These are phyloP conservation scores for Hippocampus zosterae DNA, from an alignment of 2,113 vertebrate genomes.

Conservation along the genomic window DNA sequence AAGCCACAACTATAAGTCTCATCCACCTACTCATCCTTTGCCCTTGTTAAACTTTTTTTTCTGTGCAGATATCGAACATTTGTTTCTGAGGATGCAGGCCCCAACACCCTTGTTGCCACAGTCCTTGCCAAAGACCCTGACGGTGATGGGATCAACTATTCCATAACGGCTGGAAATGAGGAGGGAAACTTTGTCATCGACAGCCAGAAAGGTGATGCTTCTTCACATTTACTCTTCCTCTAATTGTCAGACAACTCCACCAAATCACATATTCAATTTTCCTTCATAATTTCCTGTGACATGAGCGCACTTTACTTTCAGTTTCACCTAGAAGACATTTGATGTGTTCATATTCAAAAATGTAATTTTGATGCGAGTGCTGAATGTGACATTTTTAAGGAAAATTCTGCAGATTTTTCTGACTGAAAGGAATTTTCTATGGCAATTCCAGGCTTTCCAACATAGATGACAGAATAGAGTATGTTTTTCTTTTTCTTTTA, in stretches of 20 bases:
- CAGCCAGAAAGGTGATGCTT: slow-evolving; percentile 80
- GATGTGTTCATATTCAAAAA: slow-evolving; percentile 44
- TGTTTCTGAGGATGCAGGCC: slow-evolving; percentile 86
- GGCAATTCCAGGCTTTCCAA: slow-evolving; percentile 29
- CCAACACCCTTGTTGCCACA: slow-evolving; percentile 83
- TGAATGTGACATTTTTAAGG: slow-evolving; percentile 27
- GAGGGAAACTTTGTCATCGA: slow-evolving; percentile 86
- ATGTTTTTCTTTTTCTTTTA: slow-evolving; percentile 71
- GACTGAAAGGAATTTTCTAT: slow-evolving; percentile 16
- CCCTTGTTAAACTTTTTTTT: slow-evolving; percentile 19
- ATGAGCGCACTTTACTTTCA: slow-evolving; percentile 37
- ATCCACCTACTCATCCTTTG: slow-evolving; percentile 33
- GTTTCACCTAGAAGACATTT: slow-evolving; percentile 40
- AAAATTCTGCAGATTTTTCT: slow-evolving; percentile 23
- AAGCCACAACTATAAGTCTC: slow-evolving; percentile 50
- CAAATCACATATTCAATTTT: slow-evolving; percentile 47
- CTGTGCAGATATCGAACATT: slow-evolving; percentile 82
- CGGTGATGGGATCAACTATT: slow-evolving; percentile 82
- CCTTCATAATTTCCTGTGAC: slow-evolving; percentile 22
- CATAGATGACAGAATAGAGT: slow-evolving; percentile 45
- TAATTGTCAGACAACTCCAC: slow-evolving; percentile 52
- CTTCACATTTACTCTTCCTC: slow-evolving; percentile 15
- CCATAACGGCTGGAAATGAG: slow-evolving; percentile 79
- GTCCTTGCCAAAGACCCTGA: slow-evolving; percentile 86
- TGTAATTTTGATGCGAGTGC: slow-evolving; percentile 22